A percentile compares a stretch with the other conserved stretches of the same genome.
These are phyloP conservation scores for Leptosomus discolor DNA, from an alignment of 2,113 vertebrate species.

Conservation along the genomic window DNA sequence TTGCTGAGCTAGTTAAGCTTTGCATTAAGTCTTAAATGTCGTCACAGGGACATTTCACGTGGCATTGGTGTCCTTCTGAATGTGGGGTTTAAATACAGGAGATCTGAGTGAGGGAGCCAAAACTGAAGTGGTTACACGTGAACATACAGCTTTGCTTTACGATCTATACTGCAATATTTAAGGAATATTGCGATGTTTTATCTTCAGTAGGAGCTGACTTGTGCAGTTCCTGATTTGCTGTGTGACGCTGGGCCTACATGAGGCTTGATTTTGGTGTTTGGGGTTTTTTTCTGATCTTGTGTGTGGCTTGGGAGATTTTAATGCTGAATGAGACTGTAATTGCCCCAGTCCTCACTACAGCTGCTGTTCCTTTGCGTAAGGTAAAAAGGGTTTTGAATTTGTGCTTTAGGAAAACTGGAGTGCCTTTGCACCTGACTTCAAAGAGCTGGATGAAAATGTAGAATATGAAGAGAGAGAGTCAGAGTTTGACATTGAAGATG, in stretches of 20 bases:
- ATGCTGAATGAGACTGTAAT: neutral
- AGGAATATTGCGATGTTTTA: neutral
- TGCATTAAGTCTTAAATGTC: neutral
- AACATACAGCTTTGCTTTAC: neutral
- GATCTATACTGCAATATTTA: accelerated
- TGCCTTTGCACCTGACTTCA: conserved; percentile 97
- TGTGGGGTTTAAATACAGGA: neutral
- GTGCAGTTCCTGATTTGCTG: neutral
- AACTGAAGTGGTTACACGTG: neutral
- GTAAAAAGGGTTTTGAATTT: neutral
- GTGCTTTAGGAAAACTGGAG: conserved; percentile 95
- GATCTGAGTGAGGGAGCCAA: neutral
- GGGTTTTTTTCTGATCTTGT: neutral
- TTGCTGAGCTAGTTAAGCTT: neutral
- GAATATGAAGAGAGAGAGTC: conserved; percentile 98
- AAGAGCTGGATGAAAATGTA: conserved; percentile 97
- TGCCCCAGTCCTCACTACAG: accelerated
- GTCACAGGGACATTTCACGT: neutral
- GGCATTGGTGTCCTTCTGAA: neutral
- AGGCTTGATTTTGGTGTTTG: neutral
- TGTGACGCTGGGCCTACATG: neutral
- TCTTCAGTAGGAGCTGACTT: neutral
- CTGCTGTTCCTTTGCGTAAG: neutral
- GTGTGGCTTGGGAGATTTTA: neutral
- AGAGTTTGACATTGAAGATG: conserved; percentile 98